Evolutionary conservation across 2,888 invertebrate genomes (phyloP), one percentile per base, ranked within the genome.

Genomic region (Sarcophaga carnaria): DNA sequence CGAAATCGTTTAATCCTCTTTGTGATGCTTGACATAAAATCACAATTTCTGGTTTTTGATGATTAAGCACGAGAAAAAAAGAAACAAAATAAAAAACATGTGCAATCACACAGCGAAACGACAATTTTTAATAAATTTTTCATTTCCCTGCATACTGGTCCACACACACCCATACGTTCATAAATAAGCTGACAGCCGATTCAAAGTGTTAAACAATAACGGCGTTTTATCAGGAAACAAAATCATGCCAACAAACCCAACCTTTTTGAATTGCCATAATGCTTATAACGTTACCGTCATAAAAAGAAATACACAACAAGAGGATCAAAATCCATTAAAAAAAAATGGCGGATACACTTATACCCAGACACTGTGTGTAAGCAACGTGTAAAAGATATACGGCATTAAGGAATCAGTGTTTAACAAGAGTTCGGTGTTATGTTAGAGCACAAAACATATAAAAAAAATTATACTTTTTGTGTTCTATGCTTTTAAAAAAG

Each of bases 161-260:
- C n/a, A n/a, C 37, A 45, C 62, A n/a, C 4, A 20, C 14, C 22
- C n/a, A 74, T 5, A 54, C 47, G 27, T 71, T 3, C 12, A 60
- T 45, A n/a, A 49, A 49, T 20, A 62, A 25, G 27, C 60, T 37
- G 54, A 17, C 12, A 54, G 17, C 14, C 54, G 17, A 54, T 54
- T 54, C 54, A 54, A 60, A 69, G 45, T 49, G 47, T 70, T 62
- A 14, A 70, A 70, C 62, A 78, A 78, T 49, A 78, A 78, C 54
- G 49, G 22, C 5, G 11, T 63, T 63, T 79, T 79, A 79, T 79
- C 79, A 49, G 63, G 63, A 63, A 75, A 64, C 45, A 37, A 37
- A 37, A 37, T 37, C 37, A 49, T 49, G 12, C 75, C 47, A 54
- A 54, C 54, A 54, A 54, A 0, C 17, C 54, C 12, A 2, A 14